Evolutionary conservation across 2,113 vertebrate species (phyloP).

Genomic region (Chaetodon trifascialis): DNA sequence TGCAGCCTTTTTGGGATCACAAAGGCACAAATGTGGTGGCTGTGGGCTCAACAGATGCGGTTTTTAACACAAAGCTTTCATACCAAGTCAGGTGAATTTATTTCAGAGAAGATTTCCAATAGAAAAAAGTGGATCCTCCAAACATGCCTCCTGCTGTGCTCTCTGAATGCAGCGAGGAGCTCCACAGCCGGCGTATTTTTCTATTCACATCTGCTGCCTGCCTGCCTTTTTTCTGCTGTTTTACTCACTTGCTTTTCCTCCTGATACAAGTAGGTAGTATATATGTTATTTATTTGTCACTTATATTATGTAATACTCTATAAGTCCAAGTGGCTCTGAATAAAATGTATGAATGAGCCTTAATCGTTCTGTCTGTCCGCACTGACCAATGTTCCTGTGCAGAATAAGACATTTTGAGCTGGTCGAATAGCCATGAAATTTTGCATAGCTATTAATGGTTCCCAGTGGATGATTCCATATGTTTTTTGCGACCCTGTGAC

Average conservation of each 20-base stretch:
- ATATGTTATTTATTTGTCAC: not conserved
- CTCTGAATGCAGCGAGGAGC: constrained; percentile 34
- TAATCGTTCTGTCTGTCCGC: not conserved
- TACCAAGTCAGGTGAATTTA: not conserved
- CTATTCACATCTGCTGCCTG: constrained; percentile 14
- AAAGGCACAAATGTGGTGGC: not conserved
- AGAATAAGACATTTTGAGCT: not conserved
- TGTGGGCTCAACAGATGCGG: constrained; percentile 1
- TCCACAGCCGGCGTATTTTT: not conserved
- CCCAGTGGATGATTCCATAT: not conserved
- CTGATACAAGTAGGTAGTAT: not conserved
- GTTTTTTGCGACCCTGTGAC: not conserved
- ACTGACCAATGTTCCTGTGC: not conserved
- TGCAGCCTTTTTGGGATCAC: not conserved
- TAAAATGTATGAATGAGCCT: not conserved
- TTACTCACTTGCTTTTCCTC: not conserved
- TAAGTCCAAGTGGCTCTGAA: not conserved
- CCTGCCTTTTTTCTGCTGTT: not conserved
- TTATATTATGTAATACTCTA: not conserved
- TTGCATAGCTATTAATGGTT: not conserved
- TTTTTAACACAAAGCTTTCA: constrained; percentile 14
- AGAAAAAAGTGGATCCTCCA: constrained; percentile 12
- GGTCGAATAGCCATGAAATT: not conserved
- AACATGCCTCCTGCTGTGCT: constrained; percentile 29
- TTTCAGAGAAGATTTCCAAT: constrained; percentile 1